Conservation (phyloP, 2,888 invertebrate species). For the Acholoe squamosa region DNA sequence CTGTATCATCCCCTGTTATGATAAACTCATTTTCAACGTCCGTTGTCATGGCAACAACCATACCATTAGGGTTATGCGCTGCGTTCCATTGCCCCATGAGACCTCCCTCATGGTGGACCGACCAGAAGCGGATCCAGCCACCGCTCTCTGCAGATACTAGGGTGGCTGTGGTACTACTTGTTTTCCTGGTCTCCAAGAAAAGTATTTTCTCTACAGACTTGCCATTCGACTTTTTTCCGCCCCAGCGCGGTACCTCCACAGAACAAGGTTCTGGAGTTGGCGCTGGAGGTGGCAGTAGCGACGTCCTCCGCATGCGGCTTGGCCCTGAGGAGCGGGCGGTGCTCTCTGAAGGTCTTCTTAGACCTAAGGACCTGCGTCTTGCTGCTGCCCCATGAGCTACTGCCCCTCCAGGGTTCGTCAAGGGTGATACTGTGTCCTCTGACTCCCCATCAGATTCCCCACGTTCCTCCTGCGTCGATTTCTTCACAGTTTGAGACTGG, state of each 20-base stretch:
- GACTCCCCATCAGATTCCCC: too few relatives aligned
- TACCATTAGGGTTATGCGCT: conserved; percentile 86
- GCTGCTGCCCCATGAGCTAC: background rate
- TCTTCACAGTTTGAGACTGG: too few relatives aligned
- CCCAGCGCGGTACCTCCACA: background rate
- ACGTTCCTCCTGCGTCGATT: too few relatives aligned
- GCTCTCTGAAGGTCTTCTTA: background rate
- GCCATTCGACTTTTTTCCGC: background rate
- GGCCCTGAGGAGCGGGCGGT: background rate
- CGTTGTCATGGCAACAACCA: conserved; percentile 88
- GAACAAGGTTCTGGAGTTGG: background rate
- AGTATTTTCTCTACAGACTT: conserved; percentile 47
- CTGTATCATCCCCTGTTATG: conserved; percentile 83
- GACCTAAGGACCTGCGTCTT: background rate
- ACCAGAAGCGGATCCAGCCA: conserved; percentile 91
- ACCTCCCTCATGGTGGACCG: conserved; percentile 90
- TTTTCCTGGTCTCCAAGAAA: conserved; percentile 19
- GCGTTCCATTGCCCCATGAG: conserved; percentile 89
- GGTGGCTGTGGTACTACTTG: conserved; percentile 34
- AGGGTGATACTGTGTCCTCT: too few relatives aligned
- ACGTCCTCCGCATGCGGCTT: background rate
- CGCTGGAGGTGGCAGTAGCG: background rate
- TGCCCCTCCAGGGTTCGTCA: too few relatives aligned
- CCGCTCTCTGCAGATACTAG: conserved; percentile 89
- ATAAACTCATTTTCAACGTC: conserved; percentile 89